Percentiles rank a stretch among this genome's conserved stretches.
phyloP scores from a whole-genome alignment of 1,140 invertebrate genomes.

The Anoplolepis gracilipes region DNA sequence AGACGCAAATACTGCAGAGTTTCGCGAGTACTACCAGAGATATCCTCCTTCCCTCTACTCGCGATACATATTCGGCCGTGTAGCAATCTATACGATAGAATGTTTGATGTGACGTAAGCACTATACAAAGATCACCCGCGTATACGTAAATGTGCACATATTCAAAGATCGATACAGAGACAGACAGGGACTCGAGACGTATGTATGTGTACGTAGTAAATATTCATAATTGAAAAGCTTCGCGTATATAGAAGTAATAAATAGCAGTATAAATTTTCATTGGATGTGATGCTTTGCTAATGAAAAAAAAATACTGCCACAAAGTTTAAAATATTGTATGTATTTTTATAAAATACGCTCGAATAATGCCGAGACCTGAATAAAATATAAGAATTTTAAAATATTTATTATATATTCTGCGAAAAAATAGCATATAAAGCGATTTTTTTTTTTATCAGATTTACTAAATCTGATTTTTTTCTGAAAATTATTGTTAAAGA shows the following conservation, averaged over 20 bases:
- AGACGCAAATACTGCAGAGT: conserved; percentile 57
- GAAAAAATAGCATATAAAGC: not conserved
- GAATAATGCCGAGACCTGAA: not conserved
- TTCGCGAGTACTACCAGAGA: conserved; percentile 44
- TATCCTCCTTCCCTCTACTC: conserved; percentile 11
- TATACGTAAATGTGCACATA: not conserved
- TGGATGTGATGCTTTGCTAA: not conserved
- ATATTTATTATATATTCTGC: not conserved
- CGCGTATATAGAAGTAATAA: too few relatives aligned
- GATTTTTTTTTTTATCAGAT: not conserved
- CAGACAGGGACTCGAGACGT: conserved; percentile 1
- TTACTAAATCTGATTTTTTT: not conserved
- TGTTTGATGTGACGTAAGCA: conserved; percentile 44
- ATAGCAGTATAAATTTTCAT: conserved; percentile 32
- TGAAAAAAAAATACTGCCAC: not conserved
- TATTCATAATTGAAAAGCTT: conserved; percentile 54
- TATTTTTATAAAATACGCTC: not conserved
- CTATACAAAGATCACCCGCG: conserved; percentile 54
- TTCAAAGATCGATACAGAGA: conserved; percentile 25
- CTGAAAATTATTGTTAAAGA: conserved; percentile 18
- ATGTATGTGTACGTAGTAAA: not conserved
- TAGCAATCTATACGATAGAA: conserved; percentile 32
- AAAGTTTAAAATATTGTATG: not conserved
- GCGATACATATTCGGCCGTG: conserved; percentile 3
- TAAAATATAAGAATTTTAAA: conserved; percentile 22